phyloP scores from a whole-genome alignment of 2,888 invertebrate genomes.

The Pelosia muscerda region DNA sequence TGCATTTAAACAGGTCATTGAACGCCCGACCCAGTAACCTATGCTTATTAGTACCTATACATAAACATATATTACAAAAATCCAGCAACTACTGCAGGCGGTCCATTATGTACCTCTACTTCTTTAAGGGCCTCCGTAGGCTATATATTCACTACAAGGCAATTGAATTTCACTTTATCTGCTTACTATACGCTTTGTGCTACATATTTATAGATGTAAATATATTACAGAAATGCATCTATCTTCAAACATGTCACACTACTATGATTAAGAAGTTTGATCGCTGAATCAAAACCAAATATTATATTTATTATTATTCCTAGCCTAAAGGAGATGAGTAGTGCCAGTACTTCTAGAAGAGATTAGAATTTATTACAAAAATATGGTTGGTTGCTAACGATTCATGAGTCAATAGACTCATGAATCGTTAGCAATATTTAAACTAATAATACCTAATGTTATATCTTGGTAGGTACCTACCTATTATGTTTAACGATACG shows the following conservation, averaged over 20 bases:
- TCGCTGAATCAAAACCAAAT: not conserved
- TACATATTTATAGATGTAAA: not conserved
- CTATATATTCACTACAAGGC: not conserved
- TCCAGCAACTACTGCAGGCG: not conserved
- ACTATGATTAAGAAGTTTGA: not conserved
- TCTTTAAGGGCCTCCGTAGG: not conserved
- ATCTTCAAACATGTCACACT: not conserved
- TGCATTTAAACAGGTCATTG: not conserved
- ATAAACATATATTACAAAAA: not conserved
- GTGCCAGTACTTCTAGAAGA: no score
- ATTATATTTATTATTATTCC: no score
- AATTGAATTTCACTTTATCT: no score
- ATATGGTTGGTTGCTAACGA: no score
- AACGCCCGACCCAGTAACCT: not conserved
- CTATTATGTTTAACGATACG: no score
- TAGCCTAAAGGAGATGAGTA: no score
- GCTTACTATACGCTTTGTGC: not conserved
- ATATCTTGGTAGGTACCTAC: no score
- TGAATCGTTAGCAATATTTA: no score
- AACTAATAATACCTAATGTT: no score
- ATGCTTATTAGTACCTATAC: not conserved
- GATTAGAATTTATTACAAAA: no score
- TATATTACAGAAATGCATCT: not conserved
- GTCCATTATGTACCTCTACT: not conserved
- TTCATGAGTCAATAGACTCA: no score